Evolutionary conservation across 2,888 invertebrate species (phyloP), one percentile per base, ranked within the genome.

Genomic region (Dinocampus coccinellae): DNA sequence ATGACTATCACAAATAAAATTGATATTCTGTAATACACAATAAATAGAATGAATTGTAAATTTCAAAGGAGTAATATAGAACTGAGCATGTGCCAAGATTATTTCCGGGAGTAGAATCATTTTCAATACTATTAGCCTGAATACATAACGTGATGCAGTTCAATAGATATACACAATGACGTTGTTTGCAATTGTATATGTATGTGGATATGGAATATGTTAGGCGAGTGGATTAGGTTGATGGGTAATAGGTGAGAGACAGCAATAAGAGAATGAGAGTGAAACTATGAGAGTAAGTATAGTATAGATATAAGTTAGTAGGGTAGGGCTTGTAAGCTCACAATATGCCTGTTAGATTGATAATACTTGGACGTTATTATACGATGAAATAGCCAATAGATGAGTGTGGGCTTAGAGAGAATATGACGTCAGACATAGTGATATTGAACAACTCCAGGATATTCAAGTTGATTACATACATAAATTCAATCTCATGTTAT

Each of bases 291-390:
- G 47, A 16, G 6, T 47, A 16, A 16, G 47, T 9, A 9, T n/a
- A n/a, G 16, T 47, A 16, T n/a, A n/a, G n/a, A n/a, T n/a, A n/a
- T 47, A 73, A 75, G 72, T 66, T 39, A 66, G 69, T 64, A 36
- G 71, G 71, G 71, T 63, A 75, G 78, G 76, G 77, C 83, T 83
- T 83, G 74, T 75, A 63, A 71, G 78, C 75, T 73, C n/a, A 78
- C 79, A 82, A 83, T 83, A 83, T 83, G 82, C 80, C 77, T 80
- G 77, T 78, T 76, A 79, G 81, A 82, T 82, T 82, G 82, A 82
- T 82, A 83, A 80, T 80, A 75, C 81, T 70, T 72, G 58, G 76
- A n/a, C 73, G 76, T 70, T 70, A 60, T 47, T 70, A 60, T 70
- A 52, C 55, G 66, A 67, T 71, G 61, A 42, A 61, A 70, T 72